Evolutionary conservation across 92 coral and sea anemone genomes (phyloP).

Genomic region (Porites divaricata): DNA sequence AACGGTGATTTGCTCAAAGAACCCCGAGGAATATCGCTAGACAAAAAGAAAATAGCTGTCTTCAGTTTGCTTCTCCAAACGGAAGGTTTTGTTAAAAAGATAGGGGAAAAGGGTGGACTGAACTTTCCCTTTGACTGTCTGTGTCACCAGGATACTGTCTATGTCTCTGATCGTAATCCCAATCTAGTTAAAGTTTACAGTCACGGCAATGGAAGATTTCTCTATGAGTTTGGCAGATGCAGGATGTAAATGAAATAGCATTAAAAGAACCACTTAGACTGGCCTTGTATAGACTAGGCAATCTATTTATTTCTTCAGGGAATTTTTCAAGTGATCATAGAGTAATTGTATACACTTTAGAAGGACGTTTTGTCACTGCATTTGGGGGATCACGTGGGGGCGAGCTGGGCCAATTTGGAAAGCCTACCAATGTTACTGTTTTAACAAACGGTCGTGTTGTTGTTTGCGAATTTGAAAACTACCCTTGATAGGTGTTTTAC

Average conservation of each 20-base stretch:
- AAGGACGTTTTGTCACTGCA: constrained; percentile 26
- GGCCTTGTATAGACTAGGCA: background rate
- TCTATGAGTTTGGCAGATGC: constrained; percentile 15
- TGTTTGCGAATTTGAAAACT: constrained; percentile 52
- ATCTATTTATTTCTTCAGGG: background rate
- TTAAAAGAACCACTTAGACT: background rate
- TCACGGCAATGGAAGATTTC: background rate
- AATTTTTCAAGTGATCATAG: constrained; percentile 2
- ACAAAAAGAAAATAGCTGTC: background rate
- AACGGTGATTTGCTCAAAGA: background rate
- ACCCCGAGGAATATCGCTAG: constrained; percentile 10
- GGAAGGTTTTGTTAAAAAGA: background rate
- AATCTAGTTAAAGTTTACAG: constrained; percentile 6
- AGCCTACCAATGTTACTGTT: constrained; percentile 39
- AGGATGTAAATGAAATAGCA: background rate
- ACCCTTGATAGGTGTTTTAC: constrained; percentile 23
- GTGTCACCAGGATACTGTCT: background rate
- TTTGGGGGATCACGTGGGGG: constrained; percentile 49
- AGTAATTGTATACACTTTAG: constrained; percentile 40
- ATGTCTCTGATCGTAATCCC: background rate
- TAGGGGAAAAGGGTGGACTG: constrained; percentile 32
- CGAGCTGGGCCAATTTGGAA: constrained; percentile 46
- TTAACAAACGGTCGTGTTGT: constrained; percentile 53
- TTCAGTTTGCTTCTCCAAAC: background rate
- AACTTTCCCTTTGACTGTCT: constrained; percentile 4